These are phyloP conservation scores for Margarornis squamiger DNA, from an alignment of 2,797 vertebrate species.

Conservation along the genomic window DNA sequence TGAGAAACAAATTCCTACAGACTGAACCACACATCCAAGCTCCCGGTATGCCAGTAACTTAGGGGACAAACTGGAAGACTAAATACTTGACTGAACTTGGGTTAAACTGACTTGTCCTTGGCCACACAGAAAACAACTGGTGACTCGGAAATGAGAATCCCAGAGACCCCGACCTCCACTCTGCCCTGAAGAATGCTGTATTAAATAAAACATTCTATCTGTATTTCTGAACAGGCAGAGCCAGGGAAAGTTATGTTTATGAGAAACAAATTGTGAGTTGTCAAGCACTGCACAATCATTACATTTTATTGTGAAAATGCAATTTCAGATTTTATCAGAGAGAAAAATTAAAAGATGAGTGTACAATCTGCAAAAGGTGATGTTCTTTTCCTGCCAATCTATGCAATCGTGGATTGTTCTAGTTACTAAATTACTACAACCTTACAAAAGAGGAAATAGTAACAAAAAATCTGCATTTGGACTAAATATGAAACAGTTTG, in stretches of 20 bases:
- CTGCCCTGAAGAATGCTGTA: not conserved
- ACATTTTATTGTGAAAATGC: not conserved
- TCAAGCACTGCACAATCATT: not conserved
- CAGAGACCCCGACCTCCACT: not conserved
- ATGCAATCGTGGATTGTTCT: not conserved
- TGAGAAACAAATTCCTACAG: not conserved
- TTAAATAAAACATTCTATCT: not conserved
- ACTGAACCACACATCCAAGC: not conserved
- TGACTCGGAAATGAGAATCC: not conserved
- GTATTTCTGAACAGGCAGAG: not conserved
- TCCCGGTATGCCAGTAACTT: not conserved
- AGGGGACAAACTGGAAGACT: not conserved
- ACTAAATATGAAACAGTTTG: not conserved
- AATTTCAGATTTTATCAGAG: not conserved
- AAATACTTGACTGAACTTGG: not conserved
- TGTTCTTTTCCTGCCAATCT: not conserved
- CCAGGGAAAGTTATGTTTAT: not conserved
- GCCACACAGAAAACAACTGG: not conserved
- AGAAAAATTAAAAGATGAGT: not conserved
- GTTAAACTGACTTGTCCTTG: not conserved
- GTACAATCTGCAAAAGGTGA: not conserved
- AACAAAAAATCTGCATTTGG: not conserved
- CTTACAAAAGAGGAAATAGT: not conserved
- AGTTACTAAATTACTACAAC: not conserved
- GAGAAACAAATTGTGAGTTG: not conserved